Conservation (phyloP, 2,113 vertebrate genomes). For the Campylorhamphus procurvoides region DNA sequence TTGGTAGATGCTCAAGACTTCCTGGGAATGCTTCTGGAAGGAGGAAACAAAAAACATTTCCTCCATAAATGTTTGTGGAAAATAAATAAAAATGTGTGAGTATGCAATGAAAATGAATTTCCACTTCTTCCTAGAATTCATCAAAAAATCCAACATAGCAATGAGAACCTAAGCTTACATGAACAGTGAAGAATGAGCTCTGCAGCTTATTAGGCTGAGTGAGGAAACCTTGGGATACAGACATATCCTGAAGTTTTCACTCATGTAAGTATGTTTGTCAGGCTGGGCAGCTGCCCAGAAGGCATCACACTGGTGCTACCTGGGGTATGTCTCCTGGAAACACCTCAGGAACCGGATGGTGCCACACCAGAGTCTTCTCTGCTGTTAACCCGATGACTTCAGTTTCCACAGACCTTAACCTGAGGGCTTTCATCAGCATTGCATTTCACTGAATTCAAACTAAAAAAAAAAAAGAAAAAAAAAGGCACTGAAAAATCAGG, state of each 20-base stretch:
- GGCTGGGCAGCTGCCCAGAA: background rate
- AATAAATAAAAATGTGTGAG: conserved; percentile 9
- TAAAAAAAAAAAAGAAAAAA: background rate
- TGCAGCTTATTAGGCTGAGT: background rate
- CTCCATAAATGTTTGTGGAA: conserved; percentile 13
- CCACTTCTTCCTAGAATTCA: background rate
- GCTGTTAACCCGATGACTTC: background rate
- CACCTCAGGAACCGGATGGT: background rate
- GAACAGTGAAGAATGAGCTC: background rate
- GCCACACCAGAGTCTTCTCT: background rate
- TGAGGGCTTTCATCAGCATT: background rate
- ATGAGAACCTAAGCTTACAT: background rate
- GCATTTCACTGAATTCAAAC: background rate
- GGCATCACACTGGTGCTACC: background rate
- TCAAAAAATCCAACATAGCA: background rate
- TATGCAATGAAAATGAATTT: background rate
- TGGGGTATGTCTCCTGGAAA: background rate
- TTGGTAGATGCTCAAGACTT: conserved; percentile 1
- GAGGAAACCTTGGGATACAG: background rate
- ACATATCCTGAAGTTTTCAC: background rate
- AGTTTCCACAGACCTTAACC: background rate
- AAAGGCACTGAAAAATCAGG: background rate
- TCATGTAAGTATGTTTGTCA: background rate
- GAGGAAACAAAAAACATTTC: conserved; percentile 15
- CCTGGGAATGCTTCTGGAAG: background rate